Evolutionary conservation across 2,797 vertebrate species (phyloP), one percentile per base, ranked within the genome.

Genomic region (Anguilla obscura): DNA sequence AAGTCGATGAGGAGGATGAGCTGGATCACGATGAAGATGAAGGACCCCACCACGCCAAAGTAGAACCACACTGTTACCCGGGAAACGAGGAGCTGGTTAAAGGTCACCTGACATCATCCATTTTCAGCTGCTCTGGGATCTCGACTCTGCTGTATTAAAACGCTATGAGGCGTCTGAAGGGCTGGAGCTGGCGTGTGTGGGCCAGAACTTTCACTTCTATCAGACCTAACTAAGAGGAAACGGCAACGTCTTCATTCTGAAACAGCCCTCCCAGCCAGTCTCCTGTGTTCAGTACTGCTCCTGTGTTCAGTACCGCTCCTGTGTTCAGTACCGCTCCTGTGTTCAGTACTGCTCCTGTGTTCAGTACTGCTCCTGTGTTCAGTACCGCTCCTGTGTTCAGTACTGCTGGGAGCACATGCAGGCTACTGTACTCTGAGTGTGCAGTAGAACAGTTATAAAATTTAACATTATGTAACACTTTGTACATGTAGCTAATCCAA

Each of bases 1-100:
- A 98, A 96, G 94, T 99, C 98, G 0, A 99, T 93, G 85, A 99
- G 94, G 12, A 99, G 95, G 87, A 99, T 90, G 7, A 99, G 97
- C 94, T 99, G 98, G 93, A 98, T 96, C 92, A 98, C 92, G 94
- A 98, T 96, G 95, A 99, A 99, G 91, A 97, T 69, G 93, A 98
- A 98, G 27, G 98, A 97, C 84, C 98, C 97, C 0, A 96, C 94
- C 54, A 97, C 93, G 0, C 98, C 98, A 0, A 98, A 97, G 94
- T 97, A 98, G 95, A 97, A 98, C 98, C 97, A 98, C 85, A 96
- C 97, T 98, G 90, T 10, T 1, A 14, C 79, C 79, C 8, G 79
- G 36, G 48, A 24, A 60, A 74, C 48, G 10, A 7, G 45, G 4
- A 85, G n/a, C 4, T 27, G 24, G 58, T 16, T 54, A 83, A 9